Evolutionary conservation across 2,888 invertebrate species (phyloP).

Genomic region (Micoletzkya japonica): DNA sequence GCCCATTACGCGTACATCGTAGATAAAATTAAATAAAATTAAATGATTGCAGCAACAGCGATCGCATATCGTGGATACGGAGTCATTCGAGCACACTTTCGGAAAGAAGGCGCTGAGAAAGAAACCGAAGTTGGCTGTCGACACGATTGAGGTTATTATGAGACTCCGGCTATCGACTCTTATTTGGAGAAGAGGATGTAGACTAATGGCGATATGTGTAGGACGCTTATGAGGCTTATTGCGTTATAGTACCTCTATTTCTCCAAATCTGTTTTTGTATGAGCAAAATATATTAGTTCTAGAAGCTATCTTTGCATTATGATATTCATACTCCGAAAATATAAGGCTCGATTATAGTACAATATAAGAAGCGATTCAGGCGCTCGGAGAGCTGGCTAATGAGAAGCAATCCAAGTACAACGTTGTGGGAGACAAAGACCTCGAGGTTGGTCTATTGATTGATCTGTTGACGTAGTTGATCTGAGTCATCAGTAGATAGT

Average conservation of each 20-base stretch:
- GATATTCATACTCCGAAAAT: no score
- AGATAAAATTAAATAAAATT: background rate
- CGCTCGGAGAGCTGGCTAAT: slow-evolving; percentile 75
- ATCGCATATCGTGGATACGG: slow-evolving; percentile 92
- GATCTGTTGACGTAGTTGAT: background rate
- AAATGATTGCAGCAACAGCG: slow-evolving; percentile 75
- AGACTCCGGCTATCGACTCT: no score
- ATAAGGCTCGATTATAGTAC: no score
- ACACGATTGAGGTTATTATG: slow-evolving; percentile 81
- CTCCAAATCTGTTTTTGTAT: no score
- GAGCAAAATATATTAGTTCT: no score
- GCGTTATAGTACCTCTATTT: no score
- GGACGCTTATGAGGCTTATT: no score
- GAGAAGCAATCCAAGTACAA: slow-evolving; percentile 79
- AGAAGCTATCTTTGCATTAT: no score
- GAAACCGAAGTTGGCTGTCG: slow-evolving; percentile 75
- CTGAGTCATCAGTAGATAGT: background rate
- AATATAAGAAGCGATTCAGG: no score
- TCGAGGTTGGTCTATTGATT: slow-evolving; percentile 67
- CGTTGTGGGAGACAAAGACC: slow-evolving; percentile 79
- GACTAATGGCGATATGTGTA: no score
- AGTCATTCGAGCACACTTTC: slow-evolving; percentile 90
- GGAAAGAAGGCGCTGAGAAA: slow-evolving; percentile 91
- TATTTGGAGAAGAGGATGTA: no score
- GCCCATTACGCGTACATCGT: no score